A percentile compares a stretch with the other conserved stretches of the same genome.
Conservation (phyloP, 2,888 invertebrate species). For the Caenorhabditis becei region DNA sequence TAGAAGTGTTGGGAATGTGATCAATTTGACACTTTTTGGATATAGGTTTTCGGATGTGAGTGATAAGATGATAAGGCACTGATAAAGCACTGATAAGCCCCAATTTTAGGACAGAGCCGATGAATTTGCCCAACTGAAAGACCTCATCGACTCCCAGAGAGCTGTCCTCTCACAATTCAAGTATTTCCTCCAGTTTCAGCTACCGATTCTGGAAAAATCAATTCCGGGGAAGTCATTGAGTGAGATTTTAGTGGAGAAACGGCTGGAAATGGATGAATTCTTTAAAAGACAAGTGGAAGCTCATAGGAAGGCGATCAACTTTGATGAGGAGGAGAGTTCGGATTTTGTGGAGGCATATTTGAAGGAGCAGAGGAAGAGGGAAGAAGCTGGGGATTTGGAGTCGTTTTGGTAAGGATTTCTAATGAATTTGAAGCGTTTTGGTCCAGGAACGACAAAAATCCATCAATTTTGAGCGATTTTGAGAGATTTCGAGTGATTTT, state of each 20-base stretch:
- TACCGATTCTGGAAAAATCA: neutral
- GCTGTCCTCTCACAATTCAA: constrained; percentile 24
- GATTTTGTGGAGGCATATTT: constrained; percentile 66
- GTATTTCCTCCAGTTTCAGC: constrained; percentile 31
- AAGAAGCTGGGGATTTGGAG: constrained; percentile 48
- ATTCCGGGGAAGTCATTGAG: constrained; percentile 31
- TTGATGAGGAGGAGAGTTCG: constrained; percentile 33
- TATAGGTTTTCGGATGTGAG: constrained; percentile 21
- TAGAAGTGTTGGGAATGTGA: constrained; percentile 50
- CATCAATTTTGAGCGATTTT: no score
- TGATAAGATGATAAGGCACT: neutral
- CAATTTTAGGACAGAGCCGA: constrained; percentile 18
- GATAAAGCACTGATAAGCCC: no score
- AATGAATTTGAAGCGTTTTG: no score
- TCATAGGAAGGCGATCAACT: constrained; percentile 44
- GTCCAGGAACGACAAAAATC: no score
- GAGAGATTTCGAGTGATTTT: no score
- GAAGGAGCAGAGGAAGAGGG: constrained; percentile 61
- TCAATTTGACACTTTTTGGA: constrained; percentile 52
- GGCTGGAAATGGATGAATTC: constrained; percentile 20
- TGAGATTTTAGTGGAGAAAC: constrained; percentile 17
- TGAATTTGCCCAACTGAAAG: constrained; percentile 22
- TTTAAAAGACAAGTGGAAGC: constrained; percentile 57
- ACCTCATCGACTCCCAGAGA: constrained; percentile 26
- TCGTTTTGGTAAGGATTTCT: constrained; percentile 15